Conservation (phyloP, 2,797 vertebrate species). For the Ptychadena robeensis region DNA sequence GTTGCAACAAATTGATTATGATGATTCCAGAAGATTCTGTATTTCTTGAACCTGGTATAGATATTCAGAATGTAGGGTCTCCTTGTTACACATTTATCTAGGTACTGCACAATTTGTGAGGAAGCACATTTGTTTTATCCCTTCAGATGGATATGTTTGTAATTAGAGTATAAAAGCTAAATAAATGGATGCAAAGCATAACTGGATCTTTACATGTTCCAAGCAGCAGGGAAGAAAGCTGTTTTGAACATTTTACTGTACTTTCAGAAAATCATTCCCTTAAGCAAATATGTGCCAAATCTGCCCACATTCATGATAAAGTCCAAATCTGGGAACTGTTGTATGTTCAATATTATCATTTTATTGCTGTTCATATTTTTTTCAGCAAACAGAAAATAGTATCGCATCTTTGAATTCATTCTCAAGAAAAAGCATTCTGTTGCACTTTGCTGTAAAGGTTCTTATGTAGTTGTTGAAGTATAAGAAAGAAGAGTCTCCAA, state of each 20-base stretch:
- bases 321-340: not conserved
- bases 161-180: slow-evolving; percentile 30
- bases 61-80: too few species aligned
- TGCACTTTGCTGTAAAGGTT: not conserved
- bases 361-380: not conserved
- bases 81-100: not conserved
- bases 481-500: too few species aligned
- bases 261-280: slow-evolving; percentile 33
- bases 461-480: not conserved
- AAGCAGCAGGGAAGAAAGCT: slow-evolving; percentile 20
- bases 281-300: slow-evolving; percentile 26
- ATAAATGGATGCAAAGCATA: slow-evolving; percentile 29
- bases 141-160: slow-evolving; percentile 5
- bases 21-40: not conserved
- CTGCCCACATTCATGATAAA: not conserved
- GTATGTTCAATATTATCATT: not conserved
- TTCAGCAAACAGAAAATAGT: not conserved
- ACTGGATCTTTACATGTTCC: not conserved
- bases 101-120: not conserved
- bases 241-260: slow-evolving; percentile 20
- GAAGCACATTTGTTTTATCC: not conserved
- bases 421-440: not conserved
- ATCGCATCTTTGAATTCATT: not conserved
- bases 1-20: too few species aligned
- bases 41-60: too few species aligned